Evolutionary conservation across 1,140 invertebrate species (phyloP), one percentile per base, ranked within the genome.

Genomic region (Grapholita molesta): DNA sequence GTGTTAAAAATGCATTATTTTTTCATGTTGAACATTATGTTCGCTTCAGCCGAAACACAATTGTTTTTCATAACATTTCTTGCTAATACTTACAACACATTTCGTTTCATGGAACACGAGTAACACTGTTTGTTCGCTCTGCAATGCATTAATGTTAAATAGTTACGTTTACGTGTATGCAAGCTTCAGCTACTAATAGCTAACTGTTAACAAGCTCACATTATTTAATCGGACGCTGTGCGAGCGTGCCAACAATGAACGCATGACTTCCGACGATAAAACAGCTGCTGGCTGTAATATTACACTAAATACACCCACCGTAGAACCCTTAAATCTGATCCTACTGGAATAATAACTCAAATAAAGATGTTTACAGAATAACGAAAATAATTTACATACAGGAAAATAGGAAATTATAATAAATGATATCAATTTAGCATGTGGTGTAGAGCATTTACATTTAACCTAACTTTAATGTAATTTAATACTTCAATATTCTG

Each of bases 211-310:
- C 55, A 61, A 57, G 55, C 55, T 61, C 55, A 12, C 55, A 18
- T 61, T 79, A 85, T 83, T 84, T 74, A 85, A 87, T 82, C 79
- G 66, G 71, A 75, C 57, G 66, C 65, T 72, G 69, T 70, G 73
- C 70, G 52, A 78, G 75, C 74, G 73, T 82, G 81, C 76, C 79
- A 84, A 80, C 80, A 83, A 77, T 82, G 74, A 70, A 76, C 69
- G 81, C 75, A 76, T 77, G 80, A 75, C 72, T 85, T 79, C 74
- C 76, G 71, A 68, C 76, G 78, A 79, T 82, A 80, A 82, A 82
- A 77, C 78, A 82, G 79, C 84, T 75, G 77, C 70, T 35, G 30
- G 30, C 28, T 65, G 30, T 32, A 65, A 69, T 61, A 35, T 55
- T 68, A 69, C 33, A 66, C 67, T 69, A 69, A 69, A 38, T 64